Percentiles rank a stretch among this genome's conserved stretches.
These are phyloP conservation scores for Pristis pectinata DNA, from an alignment of 2,797 vertebrate species.

Conservation along the genomic window DNA sequence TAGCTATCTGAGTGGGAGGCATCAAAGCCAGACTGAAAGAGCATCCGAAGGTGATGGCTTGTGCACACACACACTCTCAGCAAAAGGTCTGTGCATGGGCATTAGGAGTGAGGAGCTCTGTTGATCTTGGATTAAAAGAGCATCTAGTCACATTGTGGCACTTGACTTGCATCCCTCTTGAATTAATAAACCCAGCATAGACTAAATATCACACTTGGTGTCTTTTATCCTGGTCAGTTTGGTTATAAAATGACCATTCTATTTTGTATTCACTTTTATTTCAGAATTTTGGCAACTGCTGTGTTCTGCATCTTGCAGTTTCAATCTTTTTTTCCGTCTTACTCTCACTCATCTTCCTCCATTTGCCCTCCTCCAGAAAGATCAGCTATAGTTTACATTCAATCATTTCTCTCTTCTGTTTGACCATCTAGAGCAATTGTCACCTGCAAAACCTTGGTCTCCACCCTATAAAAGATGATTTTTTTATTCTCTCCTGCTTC, in stretches of 20 bases:
- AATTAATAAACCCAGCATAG: neutral
- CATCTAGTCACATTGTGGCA: neutral
- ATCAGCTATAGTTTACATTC: too few species aligned
- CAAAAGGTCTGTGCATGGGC: neutral
- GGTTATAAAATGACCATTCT: neutral
- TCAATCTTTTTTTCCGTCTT: too few species aligned
- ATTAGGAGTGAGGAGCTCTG: neutral
- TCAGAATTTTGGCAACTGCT: too few species aligned
- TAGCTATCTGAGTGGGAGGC: neutral
- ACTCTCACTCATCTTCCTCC: too few species aligned
- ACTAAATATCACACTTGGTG: neutral
- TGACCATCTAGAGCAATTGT: too few species aligned
- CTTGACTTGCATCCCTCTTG: neutral
- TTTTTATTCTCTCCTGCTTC: too few species aligned
- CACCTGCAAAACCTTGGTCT: too few species aligned
- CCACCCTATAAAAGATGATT: too few species aligned
- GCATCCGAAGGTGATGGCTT: neutral
- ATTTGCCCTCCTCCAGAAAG: too few species aligned
- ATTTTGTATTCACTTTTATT: too few species aligned
- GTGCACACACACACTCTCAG: neutral
- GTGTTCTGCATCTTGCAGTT: too few species aligned
- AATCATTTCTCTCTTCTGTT: too few species aligned
- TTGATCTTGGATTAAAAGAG: neutral
- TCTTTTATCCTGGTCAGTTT: neutral
- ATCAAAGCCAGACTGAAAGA: neutral